Evolutionary conservation across 2,888 invertebrate species (phyloP).

Genomic region (Lamellibrachia satsuma): DNA sequence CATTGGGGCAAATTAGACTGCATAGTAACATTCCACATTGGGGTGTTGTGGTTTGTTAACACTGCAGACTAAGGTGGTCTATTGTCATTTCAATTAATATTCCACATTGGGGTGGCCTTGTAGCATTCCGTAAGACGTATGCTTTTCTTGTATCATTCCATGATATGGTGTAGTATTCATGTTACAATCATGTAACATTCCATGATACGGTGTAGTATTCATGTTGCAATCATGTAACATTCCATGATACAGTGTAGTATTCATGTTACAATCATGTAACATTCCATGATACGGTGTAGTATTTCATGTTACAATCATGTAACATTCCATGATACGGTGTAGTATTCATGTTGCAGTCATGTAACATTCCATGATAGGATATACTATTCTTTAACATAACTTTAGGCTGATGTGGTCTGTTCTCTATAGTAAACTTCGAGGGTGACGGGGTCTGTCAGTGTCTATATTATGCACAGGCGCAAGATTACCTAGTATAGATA

Average conservation of each 20-base stretch:
- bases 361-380: no score
- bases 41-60: neutral
- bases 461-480: neutral
- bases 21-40: neutral
- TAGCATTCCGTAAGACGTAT: neutral
- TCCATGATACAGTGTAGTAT: neutral
- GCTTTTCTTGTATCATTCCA: neutral
- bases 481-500: neutral
- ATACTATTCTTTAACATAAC: neutral
- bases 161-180: neutral
- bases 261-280: neutral
- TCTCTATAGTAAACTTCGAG: neutral
- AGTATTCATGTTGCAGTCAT: neutral
- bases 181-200: neutral
- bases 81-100: neutral
- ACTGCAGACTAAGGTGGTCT: neutral
- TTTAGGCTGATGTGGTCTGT: neutral
- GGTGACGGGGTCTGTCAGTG: neutral
- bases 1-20: neutral
- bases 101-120: neutral
- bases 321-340: neutral
- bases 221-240: neutral
- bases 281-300: neutral
- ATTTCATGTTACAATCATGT: neutral
- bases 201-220: neutral